Base-by-base conservation (phyloP, 1,140 invertebrate genomes). In the Hypothenemus hampei region DNA sequence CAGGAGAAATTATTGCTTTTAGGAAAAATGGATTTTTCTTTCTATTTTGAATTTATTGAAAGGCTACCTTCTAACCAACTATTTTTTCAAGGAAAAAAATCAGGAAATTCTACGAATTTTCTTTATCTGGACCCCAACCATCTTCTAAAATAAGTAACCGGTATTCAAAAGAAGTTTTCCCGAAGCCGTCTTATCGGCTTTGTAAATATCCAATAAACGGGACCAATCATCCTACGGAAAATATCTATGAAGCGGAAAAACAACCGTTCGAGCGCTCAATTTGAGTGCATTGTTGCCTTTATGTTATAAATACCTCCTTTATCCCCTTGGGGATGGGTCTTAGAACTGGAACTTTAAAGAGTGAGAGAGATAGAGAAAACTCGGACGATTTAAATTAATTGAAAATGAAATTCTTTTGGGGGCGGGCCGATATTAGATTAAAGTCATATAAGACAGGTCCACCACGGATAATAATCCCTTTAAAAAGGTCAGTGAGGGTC, bases 271-370 rank as follows among this genome's bases (percentile, higher is more conserved):
- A n/a, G 15, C 50, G 59, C 40, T 61, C 59, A 57, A 64, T 61
- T 61, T 61, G 40, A 61, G 62, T 57, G 59, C 62, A 64, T 64
- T 64, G 59, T 64, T 61, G 57, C 57, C 54, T 64, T 61, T 58
- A 59, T 61, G 50, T 62, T 62, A 58, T 58, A 58, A 62, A 62
- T 62, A 62, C 57, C 60, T 58, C 45, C 49, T 58, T 56, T 56
- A 62, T 62, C 53, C 55, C 49, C 35, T 21, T 45, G 40, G 55
- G 31, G n/a, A 31, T 39, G 21, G 41, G 31, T 45, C 40, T 54
- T 15, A 45, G 46, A 19, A n/a, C n/a, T 35, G 33, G 35, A 41
- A 57, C 61, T 59, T 59, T 54, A 29, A 54, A 59, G 56, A 45
- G n/a, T n/a, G n/a, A n/a, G n/a, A n/a, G n/a, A n/a, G n/a, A n/a